Evolutionary conservation across 2,888 invertebrate genomes (phyloP), one percentile per base, ranked within the genome.

Genomic region (Argyresthia albistria): DNA sequence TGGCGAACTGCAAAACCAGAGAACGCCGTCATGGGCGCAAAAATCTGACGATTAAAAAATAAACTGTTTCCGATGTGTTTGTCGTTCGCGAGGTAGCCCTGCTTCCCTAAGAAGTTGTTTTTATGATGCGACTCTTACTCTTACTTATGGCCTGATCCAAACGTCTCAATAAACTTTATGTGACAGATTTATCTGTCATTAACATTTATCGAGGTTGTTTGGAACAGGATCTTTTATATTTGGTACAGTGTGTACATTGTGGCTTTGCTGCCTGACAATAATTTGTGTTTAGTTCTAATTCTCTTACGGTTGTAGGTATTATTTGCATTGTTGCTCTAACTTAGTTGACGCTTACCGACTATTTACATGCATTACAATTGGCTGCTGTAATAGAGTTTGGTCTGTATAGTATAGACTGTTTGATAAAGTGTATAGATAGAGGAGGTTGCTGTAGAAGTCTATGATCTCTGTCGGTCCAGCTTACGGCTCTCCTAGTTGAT

Each of bases 221-320:
- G n/a, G n/a, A n/a, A n/a, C n/a, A n/a, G n/a, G n/a, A n/a, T n/a
- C n/a, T 68, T 70, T n/a, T 35, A 69, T 65, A 70, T 67, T 69
- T 65, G 64, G 61, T 62, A 57, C 57, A 15, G 51, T 56, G 57
- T 63, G 65, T 73, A 70, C 68, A 69, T 63, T 59, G 64, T 67
- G 71, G 71, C 68, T 69, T 75, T 73, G 79, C 78, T 81, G 80
- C 70, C 69, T 70, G 82, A 80, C 78, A 80, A 80, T 79, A 79
- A 77, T 68, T 67, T 69, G 66, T 62, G 56, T 70, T 76, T 70
- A 72, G 64, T 46, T 73, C 59, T 64, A 45, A 45, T 45, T 16
- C 45, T 45, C 43, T 63, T 65, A 69, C 57, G 69, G 69, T 70
- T 76, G 65, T 74, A 62, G 61, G 57, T 57, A 53, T 60, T 59